Evolutionary conservation across 2,888 invertebrate genomes (phyloP).

Genomic region (Petrophora chlorosata): DNA sequence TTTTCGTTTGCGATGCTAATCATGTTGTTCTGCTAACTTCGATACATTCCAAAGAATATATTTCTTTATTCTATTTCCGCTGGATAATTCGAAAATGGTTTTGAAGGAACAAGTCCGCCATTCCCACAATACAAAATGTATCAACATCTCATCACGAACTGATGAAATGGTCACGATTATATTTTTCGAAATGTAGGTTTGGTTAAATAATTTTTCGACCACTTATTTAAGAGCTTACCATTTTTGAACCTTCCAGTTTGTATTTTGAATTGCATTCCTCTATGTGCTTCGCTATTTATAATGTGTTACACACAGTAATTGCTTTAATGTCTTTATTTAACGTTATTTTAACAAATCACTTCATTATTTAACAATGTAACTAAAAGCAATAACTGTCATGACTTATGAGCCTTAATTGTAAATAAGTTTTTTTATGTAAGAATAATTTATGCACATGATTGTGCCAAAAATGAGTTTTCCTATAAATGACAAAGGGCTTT

Average conservation of each 20-base stretch:
- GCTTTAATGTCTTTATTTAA: constrained; percentile 26
- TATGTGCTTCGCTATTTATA: constrained; percentile 54
- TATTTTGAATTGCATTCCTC: constrained; percentile 69
- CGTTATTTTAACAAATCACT: constrained; percentile 26
- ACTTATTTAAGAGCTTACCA: not conserved
- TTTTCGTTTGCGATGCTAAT: constrained; percentile 34
- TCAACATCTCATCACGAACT: no score
- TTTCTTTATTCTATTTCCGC: constrained; percentile 60
- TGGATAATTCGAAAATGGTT: constrained; percentile 10
- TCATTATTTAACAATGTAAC: constrained; percentile 44
- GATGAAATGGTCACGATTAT: not conserved
- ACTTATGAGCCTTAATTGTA: constrained; percentile 69
- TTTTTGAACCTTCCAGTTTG: constrained; percentile 26
- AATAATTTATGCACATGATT: constrained; percentile 64
- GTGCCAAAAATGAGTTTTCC: constrained; percentile 68
- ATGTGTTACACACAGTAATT: constrained; percentile 59
- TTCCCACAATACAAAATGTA: no score
- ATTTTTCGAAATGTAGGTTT: not conserved
- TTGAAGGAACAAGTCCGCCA: not conserved
- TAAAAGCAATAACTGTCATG: constrained; percentile 73
- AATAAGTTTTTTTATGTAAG: constrained; percentile 51
- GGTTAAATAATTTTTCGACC: not conserved
- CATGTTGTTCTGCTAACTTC: constrained; percentile 55
- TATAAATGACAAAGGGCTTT: not conserved
- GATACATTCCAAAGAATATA: constrained; percentile 79